These are phyloP conservation scores for Paracyprichromis sp. DNA, from an alignment of 2,113 vertebrate genomes.

Conservation along the genomic window DNA sequence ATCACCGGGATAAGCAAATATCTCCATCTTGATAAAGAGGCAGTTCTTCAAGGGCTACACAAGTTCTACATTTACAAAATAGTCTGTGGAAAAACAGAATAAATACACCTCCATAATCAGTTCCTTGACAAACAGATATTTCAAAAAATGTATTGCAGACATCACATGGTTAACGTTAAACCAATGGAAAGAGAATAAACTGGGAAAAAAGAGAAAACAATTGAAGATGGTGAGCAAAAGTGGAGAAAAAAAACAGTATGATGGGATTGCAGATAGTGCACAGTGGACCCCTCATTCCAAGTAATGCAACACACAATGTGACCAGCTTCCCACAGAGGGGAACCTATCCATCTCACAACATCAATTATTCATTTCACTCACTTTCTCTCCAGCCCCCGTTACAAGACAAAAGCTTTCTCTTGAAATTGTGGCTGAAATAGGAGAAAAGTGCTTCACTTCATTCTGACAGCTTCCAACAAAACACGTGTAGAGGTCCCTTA, in stretches of 20 bases:
- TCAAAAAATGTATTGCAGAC: neutral
- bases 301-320: conserved; percentile 48
- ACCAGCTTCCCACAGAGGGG: conserved; percentile 24
- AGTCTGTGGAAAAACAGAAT: neutral
- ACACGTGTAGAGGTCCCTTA: conserved; percentile 19
- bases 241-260: neutral
- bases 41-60: neutral
- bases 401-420: conserved; percentile 48
- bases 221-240: neutral
- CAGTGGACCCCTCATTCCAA: conserved; percentile 21
- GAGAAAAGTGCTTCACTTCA: conserved; percentile 36
- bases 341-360: conserved; percentile 55
- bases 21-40: neutral
- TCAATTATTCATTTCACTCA: conserved; percentile 59
- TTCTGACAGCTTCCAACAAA: conserved; percentile 18
- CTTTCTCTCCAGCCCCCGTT: conserved; percentile 18
- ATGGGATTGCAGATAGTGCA: conserved; percentile 11
- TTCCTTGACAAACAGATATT: neutral
- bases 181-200: neutral
- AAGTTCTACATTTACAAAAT: neutral
- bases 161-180: neutral
- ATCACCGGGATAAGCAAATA: neutral
- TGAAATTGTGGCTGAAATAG: conserved; percentile 42
- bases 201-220: neutral
- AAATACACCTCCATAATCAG: neutral